A percentile compares a stretch with the other conserved stretches of the same genome.
These are phyloP conservation scores for Caradrina clavipalpis DNA, from an alignment of 2,888 invertebrate genomes.

Conservation along the genomic window DNA sequence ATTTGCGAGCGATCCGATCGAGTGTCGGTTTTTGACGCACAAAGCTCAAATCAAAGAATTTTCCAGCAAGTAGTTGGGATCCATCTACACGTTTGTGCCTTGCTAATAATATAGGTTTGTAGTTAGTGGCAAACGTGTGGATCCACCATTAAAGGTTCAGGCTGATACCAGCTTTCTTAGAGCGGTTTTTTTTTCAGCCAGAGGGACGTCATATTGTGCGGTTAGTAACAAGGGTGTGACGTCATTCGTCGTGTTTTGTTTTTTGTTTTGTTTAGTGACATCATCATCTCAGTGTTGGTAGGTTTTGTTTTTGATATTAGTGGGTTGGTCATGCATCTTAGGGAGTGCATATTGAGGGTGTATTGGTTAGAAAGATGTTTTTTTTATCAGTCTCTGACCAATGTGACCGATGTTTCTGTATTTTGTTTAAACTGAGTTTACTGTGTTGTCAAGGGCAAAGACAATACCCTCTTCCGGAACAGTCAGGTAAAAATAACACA, in stretches of 20 bases:
- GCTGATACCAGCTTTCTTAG: not conserved
- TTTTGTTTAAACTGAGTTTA: not conserved
- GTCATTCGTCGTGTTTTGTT: conserved; percentile 29
- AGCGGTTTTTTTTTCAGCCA: conserved; percentile 4
- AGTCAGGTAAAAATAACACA: conserved; percentile 2
- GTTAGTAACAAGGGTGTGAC: conserved; percentile 35
- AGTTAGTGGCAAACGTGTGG: no score
- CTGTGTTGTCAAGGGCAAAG: not conserved
- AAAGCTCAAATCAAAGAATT: no score
- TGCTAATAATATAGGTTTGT: no score
- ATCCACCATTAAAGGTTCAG: conserved; percentile 2
- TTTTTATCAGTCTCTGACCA: conserved; percentile 26
- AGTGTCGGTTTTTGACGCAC: no score
- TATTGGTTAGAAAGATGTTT: conserved; percentile 13
- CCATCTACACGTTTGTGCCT: no score
- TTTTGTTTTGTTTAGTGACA: conserved; percentile 34
- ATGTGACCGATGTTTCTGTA: conserved; percentile 1
- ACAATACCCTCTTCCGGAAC: not conserved
- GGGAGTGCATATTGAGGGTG: conserved; percentile 38
- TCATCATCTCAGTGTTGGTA: conserved; percentile 55
- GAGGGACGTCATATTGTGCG: conserved; percentile 22
- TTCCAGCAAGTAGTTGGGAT: no score
- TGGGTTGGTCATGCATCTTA: conserved; percentile 39
- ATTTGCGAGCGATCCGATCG: no score
- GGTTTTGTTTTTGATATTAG: conserved; percentile 12